Percentiles rank a stretch among this genome's conserved stretches.
phyloP scores from a whole-genome alignment of 2,888 invertebrate genomes.

The Furcula furcula region DNA sequence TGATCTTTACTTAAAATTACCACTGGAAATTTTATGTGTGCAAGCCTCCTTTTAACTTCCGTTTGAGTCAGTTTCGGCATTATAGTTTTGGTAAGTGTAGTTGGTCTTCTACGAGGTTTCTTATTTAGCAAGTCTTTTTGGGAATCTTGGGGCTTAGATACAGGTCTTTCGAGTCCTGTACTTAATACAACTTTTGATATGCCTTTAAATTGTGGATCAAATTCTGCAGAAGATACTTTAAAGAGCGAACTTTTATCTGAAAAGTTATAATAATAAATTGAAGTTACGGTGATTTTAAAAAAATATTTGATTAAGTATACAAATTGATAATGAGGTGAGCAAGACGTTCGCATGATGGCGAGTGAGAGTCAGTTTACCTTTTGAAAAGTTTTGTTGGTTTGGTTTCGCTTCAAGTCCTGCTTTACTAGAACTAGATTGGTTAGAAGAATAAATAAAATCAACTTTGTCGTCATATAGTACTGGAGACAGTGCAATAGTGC shows the following conservation, averaged over 20 bases:
- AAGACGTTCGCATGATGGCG: too few relatives aligned
- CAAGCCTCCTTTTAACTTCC: conserved; percentile 53
- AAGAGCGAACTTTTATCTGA: conserved; percentile 7
- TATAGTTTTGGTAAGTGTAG: conserved; percentile 30
- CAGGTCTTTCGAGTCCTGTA: conserved; percentile 21
- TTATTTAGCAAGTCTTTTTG: conserved; percentile 23
- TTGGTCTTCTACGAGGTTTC: conserved; percentile 35
- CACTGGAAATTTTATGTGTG: conserved; percentile 52
- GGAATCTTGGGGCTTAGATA: conserved; percentile 10
- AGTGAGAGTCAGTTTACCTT: conserved; percentile 12
- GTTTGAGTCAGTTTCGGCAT: conserved; percentile 45
- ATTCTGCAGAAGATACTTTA: conserved; percentile 10
- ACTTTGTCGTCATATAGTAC: conserved; percentile 4
- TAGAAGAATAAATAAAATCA: conserved; percentile 21
- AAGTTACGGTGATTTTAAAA: background rate
- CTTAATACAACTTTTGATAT: conserved; percentile 43
- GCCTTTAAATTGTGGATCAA: conserved; percentile 29
- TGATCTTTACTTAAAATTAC: conserved; percentile 60
- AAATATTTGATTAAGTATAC: too few relatives aligned
- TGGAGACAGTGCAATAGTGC: background rate
- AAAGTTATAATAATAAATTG: background rate
- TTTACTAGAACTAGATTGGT: conserved; percentile 27
- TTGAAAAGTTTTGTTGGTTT: conserved; percentile 4
- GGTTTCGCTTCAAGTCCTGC: conserved; percentile 8
- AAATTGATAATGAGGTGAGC: too few relatives aligned